Base-by-base conservation (phyloP, 2,113 vertebrate genomes). In the Lamprotornis superbus region DNA sequence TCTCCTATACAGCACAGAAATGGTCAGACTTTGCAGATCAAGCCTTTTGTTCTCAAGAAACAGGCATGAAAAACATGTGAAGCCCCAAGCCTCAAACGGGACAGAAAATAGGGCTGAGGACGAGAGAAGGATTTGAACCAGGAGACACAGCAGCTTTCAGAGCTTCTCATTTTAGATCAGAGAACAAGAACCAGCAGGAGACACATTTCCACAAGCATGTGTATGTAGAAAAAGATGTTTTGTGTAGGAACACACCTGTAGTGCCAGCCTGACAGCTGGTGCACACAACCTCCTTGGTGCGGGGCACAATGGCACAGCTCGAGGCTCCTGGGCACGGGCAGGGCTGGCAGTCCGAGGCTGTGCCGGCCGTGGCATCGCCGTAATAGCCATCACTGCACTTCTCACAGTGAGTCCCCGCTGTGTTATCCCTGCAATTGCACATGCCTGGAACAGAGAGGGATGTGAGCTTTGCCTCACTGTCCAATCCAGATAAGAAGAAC, bases 221-320 rank as follows among this genome's bases (percentile, higher is more conserved):
- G 10, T 22, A 30, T 25, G 16, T 7, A 70, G 15, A 30, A 44
- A 8, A 24, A 27, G 15, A 37, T 37, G 31, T 39, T 78, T 15
- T 2, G 3, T 14, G 19, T 5, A 71, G 8, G 16, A 82, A 77
- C 97, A 83, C 89, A 99, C 99, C 99, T 86, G 99, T 99, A 78
- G 99, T 99, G 40, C 99, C 99, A 6, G 97, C 30, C 1, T 99
- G 99, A 78, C 99, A 99, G 97, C 98, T 99, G 95, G 99, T 99
- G 94, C 99, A 99, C 59, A 99, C 99, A 81, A 99, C 99, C 97
- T 99, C 99, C 94, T 96, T 98, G 4, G 98, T 99, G 89, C 97
- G 98, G 30, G 98, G 99, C 31, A 99, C 98, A 0, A 98, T 64
- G 6, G 99, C 99, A 83, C 99, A 99, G 76, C 98, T 99, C 0